Evolutionary conservation across 2,797 vertebrate species (phyloP).

Genomic region (Gorsachius magnificus): DNA sequence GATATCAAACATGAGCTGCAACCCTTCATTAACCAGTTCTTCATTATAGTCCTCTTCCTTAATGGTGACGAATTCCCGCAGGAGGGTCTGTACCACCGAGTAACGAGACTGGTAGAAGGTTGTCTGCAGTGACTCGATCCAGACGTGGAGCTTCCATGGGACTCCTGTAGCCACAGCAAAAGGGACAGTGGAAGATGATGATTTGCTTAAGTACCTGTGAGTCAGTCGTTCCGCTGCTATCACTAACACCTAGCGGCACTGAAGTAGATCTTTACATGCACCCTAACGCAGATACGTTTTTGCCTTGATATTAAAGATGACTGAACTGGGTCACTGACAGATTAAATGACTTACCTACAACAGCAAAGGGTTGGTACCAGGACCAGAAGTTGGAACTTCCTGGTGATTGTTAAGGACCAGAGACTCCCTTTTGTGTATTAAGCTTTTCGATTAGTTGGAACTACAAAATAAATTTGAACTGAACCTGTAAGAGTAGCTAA

Average conservation of each 20-base stretch:
- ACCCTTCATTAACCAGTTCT: conserved; percentile 86
- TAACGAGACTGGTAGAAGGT: conserved; percentile 90
- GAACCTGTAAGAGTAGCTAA: not conserved
- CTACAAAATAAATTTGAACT: not conserved
- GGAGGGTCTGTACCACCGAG: conserved; percentile 86
- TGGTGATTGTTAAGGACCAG: not conserved
- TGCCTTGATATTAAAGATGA: not conserved
- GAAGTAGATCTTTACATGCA: not conserved
- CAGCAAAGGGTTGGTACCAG: not conserved
- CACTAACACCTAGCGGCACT: not conserved
- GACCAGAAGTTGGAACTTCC: not conserved
- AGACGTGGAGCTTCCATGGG: conserved; percentile 94
- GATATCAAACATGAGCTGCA: conserved; percentile 92
- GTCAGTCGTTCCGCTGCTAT: not conserved
- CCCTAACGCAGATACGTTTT: not conserved
- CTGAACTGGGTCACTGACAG: not conserved
- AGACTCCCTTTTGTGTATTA: not conserved
- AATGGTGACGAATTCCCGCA: conserved; percentile 90
- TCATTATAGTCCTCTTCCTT: conserved; percentile 93
- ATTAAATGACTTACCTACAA: not conserved
- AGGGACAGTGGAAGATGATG: not conserved
- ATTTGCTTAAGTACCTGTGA: not conserved
- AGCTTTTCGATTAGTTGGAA: not conserved
- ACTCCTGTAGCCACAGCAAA: conserved; percentile 78
- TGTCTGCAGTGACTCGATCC: conserved; percentile 91